Evolutionary conservation across 2,113 vertebrate species (phyloP).

Genomic region (Tapirus terrestris): DNA sequence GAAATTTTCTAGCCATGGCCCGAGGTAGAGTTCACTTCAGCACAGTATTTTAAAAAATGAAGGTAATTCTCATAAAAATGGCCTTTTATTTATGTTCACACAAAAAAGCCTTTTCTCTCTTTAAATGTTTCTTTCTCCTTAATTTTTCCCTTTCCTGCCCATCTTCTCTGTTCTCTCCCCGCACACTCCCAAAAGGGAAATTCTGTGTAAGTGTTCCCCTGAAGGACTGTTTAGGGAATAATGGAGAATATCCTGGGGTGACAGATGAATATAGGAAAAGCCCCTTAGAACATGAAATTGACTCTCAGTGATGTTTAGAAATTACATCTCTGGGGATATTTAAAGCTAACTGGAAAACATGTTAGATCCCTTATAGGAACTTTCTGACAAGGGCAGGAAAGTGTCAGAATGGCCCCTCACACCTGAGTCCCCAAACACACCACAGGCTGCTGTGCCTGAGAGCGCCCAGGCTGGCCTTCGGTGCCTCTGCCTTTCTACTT

Average conservation of each 20-base stretch:
- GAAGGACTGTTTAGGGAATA: no score
- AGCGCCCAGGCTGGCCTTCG: background rate
- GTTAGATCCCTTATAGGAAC: background rate
- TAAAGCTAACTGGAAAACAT: background rate
- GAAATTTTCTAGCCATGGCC: background rate
- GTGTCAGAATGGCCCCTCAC: no score
- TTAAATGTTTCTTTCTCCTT: background rate
- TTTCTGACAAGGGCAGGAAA: background rate
- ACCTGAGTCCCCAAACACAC: background rate
- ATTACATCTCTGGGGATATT: no score
- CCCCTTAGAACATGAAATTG: no score
- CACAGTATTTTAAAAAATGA: background rate
- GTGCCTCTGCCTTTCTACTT: background rate
- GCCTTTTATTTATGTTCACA: background rate
- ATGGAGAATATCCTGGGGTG: no score
- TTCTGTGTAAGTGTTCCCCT: no score
- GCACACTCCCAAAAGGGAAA: no score
- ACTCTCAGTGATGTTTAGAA: no score
- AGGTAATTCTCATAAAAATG: background rate
- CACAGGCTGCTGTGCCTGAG: accelerated
- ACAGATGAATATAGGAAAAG: no score
- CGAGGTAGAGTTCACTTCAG: background rate
- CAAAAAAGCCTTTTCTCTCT: background rate
- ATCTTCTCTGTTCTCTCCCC: no score
- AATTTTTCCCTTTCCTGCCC: no score